Percentiles rank a stretch among this genome's conserved stretches.
Conservation (phyloP, 2,888 invertebrate species). For the Cheilosia vernalis region DNA sequence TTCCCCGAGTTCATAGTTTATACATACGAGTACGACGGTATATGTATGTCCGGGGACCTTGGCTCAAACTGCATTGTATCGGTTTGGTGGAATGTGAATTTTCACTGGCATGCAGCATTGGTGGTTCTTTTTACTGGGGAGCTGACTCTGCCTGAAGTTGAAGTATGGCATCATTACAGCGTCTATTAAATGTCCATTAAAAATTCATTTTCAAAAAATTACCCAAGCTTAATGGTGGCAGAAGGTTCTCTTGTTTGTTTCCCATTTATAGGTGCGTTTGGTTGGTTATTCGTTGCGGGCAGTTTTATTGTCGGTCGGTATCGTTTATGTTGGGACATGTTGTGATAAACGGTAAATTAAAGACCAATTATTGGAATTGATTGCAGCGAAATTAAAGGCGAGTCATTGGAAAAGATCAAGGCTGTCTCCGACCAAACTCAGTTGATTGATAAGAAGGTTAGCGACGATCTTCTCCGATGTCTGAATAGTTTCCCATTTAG, state of each 20-base stretch:
- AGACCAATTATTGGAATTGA: background rate
- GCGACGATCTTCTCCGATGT: too few species aligned
- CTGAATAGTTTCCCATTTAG: too few species aligned
- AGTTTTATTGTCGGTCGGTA: too few species aligned
- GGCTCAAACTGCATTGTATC: slow-evolving; percentile 21
- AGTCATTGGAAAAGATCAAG: too few species aligned
- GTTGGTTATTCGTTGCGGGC: background rate
- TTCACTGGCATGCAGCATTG: background rate
- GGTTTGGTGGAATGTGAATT: slow-evolving; percentile 13
- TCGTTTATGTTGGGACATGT: too few species aligned
- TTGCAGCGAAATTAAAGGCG: too few species aligned
- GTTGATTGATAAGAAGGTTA: too few species aligned
- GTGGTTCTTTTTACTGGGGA: background rate
- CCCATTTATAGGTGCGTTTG: background rate
- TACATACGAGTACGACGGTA: background rate
- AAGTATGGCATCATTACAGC: slow-evolving; percentile 8
- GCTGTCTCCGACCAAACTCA: too few species aligned
- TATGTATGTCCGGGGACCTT: background rate
- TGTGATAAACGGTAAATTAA: background rate
- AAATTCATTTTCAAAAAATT: slow-evolving; percentile 49
- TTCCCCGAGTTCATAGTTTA: slow-evolving; percentile 43
- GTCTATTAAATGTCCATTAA: slow-evolving; percentile 62
- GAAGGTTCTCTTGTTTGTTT: slow-evolving; percentile 24
- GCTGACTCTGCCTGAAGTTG: slow-evolving; percentile 21
- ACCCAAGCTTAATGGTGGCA: slow-evolving; percentile 21